These are phyloP conservation scores for Neoascia interrupta DNA, from an alignment of 2,888 invertebrate species.

Conservation along the genomic window DNA sequence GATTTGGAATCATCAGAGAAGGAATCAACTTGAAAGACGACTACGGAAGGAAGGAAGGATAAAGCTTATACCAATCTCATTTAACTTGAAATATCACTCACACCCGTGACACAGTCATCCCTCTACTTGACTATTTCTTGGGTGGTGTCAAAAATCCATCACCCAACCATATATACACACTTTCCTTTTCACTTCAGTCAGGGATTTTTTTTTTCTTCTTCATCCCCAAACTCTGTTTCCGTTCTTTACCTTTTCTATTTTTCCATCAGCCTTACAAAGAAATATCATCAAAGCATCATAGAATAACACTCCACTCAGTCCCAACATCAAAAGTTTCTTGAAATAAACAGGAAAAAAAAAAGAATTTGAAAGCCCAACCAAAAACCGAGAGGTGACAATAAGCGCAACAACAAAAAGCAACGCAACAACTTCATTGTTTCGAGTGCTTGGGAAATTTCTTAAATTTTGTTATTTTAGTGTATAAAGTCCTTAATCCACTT, in stretches of 20 bases:
- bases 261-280: constrained; percentile 2
- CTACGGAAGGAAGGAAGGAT: constrained; percentile 50
- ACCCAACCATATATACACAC: constrained; percentile 19
- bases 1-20: constrained; percentile 50
- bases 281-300: constrained; percentile 60
- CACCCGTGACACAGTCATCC: neutral
- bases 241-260: too few relatives aligned
- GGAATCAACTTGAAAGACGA: constrained; percentile 52
- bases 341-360: too few relatives aligned
- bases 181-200: constrained; percentile 34
- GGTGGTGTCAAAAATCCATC: constrained; percentile 61
- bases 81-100: constrained; percentile 56
- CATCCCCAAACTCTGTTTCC: neutral
- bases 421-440: constrained; percentile 32
- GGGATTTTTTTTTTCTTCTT: constrained; percentile 13
- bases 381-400: constrained; percentile 27
- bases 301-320: constrained; percentile 46
- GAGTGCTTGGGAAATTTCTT: constrained; percentile 33
- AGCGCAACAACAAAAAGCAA: constrained; percentile 9
- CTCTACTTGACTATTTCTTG: constrained; percentile 39
- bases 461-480: constrained; percentile 51
- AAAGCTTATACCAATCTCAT: constrained; percentile 64
- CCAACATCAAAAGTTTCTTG: constrained; percentile 59
- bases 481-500: constrained; percentile 52
- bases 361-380: constrained; percentile 11